A percentile compares a stretch with the other conserved stretches of the same genome.
Conservation (phyloP, 2,888 invertebrate species). For the Ceraclea dissimilis region DNA sequence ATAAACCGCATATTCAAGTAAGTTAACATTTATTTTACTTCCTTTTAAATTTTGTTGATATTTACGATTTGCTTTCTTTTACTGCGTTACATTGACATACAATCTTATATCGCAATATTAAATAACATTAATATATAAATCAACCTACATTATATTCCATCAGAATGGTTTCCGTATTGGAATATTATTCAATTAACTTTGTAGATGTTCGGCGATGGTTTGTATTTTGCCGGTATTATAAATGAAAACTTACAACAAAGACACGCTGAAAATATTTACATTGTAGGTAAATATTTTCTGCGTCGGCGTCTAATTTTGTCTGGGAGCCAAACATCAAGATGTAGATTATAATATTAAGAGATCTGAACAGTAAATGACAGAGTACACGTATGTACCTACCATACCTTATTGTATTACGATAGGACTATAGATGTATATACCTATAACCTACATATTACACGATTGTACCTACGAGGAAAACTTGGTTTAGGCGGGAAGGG, state of each 20-base stretch:
- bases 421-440: no score
- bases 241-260: constrained; percentile 2
- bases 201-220: no score
- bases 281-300: neutral
- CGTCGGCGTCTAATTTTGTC: constrained; percentile 2
- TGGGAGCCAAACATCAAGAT: neutral
- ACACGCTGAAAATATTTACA: constrained; percentile 2
- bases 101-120: no score
- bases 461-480: neutral
- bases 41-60: neutral
- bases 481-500: constrained; percentile 13
- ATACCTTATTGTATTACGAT: no score
- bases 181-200: no score
- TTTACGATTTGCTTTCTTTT: neutral
- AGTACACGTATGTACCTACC: no score
- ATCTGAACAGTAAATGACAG: neutral
- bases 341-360: neutral
- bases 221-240: no score
- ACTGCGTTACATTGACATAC: neutral
- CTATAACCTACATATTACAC: no score
- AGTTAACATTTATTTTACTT: constrained; percentile 6
- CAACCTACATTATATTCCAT: no score
- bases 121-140: no score
- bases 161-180: no score
- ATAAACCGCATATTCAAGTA: constrained; percentile 21